Conservation (phyloP, 2,797 vertebrate genomes). For the Coilia nasus region DNA sequence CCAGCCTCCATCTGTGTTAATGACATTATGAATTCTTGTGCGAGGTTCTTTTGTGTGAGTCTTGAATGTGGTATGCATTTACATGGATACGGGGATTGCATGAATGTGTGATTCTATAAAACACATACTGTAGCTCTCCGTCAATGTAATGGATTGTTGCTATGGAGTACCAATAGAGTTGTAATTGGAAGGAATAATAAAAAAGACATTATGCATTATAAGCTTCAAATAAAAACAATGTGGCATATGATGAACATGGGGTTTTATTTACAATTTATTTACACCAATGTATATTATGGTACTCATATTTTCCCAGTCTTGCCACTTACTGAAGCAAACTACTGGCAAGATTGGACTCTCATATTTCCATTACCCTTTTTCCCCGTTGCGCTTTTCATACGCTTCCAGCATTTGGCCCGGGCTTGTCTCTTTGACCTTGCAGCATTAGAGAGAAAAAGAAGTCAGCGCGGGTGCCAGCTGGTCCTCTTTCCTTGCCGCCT, state of each 20-base stretch:
- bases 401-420: slow-evolving; percentile 19
- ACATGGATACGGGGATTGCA: not conserved
- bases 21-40: not conserved
- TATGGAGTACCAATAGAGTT: not conserved
- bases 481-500: slow-evolving; percentile 4
- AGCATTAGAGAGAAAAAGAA: not conserved
- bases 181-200: not conserved
- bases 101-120: not conserved
- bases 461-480: not conserved
- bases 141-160: not conserved
- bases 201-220: not conserved
- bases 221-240: not conserved
- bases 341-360: not conserved
- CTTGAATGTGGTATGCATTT: not conserved
- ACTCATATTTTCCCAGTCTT: too few species aligned
- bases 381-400: slow-evolving; percentile 27
- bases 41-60: not conserved
- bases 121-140: not conserved
- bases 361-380: not conserved
- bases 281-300: too few species aligned
- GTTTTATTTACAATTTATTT: too few species aligned
- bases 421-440: slow-evolving; percentile 19
- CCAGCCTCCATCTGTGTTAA: not conserved
- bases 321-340: not conserved
- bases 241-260: not conserved